Percentiles rank a stretch among this genome's conserved stretches.
Conservation (phyloP, 2,797 vertebrate species). For the Manis crassicaudata region DNA sequence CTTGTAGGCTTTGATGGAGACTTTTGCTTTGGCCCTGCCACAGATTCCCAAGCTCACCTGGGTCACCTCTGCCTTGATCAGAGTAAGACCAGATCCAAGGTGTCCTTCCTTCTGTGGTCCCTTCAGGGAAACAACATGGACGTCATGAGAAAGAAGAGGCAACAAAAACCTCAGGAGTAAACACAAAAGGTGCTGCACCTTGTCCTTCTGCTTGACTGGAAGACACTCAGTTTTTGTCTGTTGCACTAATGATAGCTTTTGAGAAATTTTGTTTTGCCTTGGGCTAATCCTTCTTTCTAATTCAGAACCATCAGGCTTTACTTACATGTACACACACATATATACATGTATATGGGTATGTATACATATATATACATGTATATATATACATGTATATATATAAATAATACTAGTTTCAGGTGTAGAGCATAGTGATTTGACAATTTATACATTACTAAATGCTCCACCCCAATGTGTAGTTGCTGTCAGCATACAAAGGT, state of each 20-base stretch:
- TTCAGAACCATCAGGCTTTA: background rate
- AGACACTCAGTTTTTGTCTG: background rate
- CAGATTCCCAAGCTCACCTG: background rate
- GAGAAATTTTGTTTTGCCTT: slow-evolving; percentile 6
- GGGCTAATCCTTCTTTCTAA: background rate
- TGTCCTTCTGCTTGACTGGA: background rate
- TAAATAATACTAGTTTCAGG: too few species aligned
- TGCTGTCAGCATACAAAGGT: too few species aligned
- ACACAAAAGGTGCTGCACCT: background rate
- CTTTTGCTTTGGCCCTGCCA: background rate
- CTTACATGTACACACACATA: too few species aligned
- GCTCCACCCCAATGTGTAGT: too few species aligned
- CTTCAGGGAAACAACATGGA: background rate
- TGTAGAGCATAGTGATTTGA: too few species aligned
- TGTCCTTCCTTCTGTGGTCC: background rate
- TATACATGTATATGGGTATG: too few species aligned
- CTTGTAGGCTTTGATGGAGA: background rate
- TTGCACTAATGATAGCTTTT: background rate
- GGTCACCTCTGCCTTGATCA: background rate
- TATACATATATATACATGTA: too few species aligned
- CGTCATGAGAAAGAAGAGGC: background rate
- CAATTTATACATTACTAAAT: too few species aligned
- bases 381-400: too few species aligned
- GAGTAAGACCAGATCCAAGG: background rate
- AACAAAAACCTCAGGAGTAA: background rate